Base-by-base conservation (phyloP, 2,113 vertebrate genomes). In the Eurypyga helias region DNA sequence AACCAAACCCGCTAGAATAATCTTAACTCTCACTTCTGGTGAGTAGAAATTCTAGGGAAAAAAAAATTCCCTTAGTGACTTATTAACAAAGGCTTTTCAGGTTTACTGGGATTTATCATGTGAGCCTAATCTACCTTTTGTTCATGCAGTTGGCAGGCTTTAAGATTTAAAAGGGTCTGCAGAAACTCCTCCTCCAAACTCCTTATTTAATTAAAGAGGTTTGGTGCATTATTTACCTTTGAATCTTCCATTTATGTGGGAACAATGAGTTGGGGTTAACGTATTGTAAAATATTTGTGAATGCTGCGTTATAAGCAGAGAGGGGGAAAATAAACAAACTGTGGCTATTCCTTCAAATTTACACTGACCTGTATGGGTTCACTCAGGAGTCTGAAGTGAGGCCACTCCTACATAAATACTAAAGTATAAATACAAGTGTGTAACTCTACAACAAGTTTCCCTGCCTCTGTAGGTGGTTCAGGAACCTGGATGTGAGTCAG, bases 101-200 rank as follows among this genome's bases (percentile, higher is more conserved):
- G 87, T 96, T 97, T 96, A 36, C 91, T 94, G 87, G 94, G 91
- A 95, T 95, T 94, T 97, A 97, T 92, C 86, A 96, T 95, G 96
- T 97, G 97, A 96, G 93, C 93, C 93, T 97, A 97, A 97, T 96
- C 94, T 97, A 97, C 89, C 93, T 97, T 97, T 97, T 97, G 93
- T 97, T 96, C 95, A 91, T 94, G 89, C 88, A 84, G 95, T 96
- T 96, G 91, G 72, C 87, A 97, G 72, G 91, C 83, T 96, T 96
- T 95, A 96, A 94, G 91, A 62, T 96, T 96, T 95, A 96, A 97
- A 96, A 92, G 57, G 86, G 88, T 87, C 90, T 95, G 83, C 72
- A 92, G 92, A 93, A 94, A 89, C 93, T 87, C 83, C 89, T 96
- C 89, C 93, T 38, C 31, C 64, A 83, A 18, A 75, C 87, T 64